Evolutionary conservation across 2,113 vertebrate species (phyloP).

Genomic region (Nothoprocta pentlandii): DNA sequence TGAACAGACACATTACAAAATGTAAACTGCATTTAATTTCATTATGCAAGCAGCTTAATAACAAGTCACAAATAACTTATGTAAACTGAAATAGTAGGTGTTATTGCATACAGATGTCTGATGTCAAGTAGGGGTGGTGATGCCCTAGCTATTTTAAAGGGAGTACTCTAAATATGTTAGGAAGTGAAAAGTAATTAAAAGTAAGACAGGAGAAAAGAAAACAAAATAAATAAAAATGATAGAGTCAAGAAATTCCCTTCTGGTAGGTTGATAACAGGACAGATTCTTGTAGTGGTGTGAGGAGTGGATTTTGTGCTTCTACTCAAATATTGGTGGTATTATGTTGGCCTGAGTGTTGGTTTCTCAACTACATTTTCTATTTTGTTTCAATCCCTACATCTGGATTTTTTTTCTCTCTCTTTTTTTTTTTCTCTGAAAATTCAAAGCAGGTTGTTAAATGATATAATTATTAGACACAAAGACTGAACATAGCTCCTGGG

Average conservation of each 20-base stretch:
- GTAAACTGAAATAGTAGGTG: constrained; percentile 3
- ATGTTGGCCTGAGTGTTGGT: neutral
- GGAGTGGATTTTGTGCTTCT: neutral
- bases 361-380: neutral
- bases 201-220: neutral
- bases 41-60: constrained; percentile 63
- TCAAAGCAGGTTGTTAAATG: neutral
- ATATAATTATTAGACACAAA: neutral
- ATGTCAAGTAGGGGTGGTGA: neutral
- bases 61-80: constrained; percentile 34
- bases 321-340: neutral
- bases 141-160: neutral
- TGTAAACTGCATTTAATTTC: constrained; percentile 65
- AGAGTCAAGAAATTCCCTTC: neutral
- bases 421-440: neutral
- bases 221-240: neutral
- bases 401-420: neutral
- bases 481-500: neutral
- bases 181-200: constrained; percentile 30
- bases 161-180: neutral
- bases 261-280: neutral
- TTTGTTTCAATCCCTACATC: neutral
- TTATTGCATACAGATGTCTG: neutral
- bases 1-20: constrained; percentile 44
- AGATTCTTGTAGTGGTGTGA: neutral